Percentiles rank a stretch among this genome's conserved stretches.
Evolutionary conservation across 2,797 vertebrate genomes (phyloP).

Genomic region (Oreochromis mossambicus): DNA sequence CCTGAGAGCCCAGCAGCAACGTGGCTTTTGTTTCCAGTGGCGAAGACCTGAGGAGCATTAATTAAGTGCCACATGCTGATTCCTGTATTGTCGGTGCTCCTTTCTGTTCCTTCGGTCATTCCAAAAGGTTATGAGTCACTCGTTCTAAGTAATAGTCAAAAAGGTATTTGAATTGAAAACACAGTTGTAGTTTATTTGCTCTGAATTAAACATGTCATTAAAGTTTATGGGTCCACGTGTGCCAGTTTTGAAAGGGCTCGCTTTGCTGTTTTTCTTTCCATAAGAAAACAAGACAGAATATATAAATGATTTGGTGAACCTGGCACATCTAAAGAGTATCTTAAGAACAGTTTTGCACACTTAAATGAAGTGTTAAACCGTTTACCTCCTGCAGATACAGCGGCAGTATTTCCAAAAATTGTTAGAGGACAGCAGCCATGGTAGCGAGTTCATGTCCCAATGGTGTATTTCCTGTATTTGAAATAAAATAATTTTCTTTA

Average conservation of each 20-base stretch:
- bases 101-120: background rate
- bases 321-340: constrained; percentile 9
- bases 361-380: constrained; percentile 31
- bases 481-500: background rate
- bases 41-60: background rate
- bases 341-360: constrained; percentile 14
- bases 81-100: background rate
- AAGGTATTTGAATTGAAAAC: constrained; percentile 27
- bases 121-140: constrained; percentile 8
- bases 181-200: constrained; percentile 28
- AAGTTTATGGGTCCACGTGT: constrained; percentile 21
- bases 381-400: background rate
- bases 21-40: background rate
- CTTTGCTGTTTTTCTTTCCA: constrained; percentile 28
- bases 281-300: constrained; percentile 34
- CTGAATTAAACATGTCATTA: constrained; percentile 47
- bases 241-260: background rate
- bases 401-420: background rate
- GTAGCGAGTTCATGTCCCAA: background rate
- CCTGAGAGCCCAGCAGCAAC: background rate
- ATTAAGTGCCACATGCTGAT: background rate
- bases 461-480: background rate
- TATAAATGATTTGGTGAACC: constrained; percentile 25
- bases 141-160: constrained; percentile 1
- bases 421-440: background rate